Evolutionary conservation across 2,888 invertebrate genomes (phyloP).

Genomic region (Luffia ferchaultella): DNA sequence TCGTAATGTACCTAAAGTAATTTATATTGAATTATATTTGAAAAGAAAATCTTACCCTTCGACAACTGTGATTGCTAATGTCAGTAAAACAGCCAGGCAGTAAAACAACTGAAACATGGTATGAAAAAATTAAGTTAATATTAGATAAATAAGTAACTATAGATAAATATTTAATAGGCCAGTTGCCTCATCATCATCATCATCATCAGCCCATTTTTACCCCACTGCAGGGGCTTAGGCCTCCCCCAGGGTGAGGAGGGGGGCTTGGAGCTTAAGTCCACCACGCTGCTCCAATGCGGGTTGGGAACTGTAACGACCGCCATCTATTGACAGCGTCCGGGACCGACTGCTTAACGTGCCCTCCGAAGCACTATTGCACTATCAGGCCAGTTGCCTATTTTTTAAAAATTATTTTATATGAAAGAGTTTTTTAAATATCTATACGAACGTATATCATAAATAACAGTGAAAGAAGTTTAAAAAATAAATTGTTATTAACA

Average conservation of each 20-base stretch:
- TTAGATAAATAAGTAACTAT: not conserved
- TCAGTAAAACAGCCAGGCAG: conserved; percentile 25
- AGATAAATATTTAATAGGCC: not conserved
- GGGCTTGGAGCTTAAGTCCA: not conserved
- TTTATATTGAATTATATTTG: not conserved
- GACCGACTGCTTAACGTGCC: too few relatives aligned
- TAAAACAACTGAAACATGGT: conserved; percentile 32
- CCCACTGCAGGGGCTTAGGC: too few relatives aligned
- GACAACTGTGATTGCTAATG: conserved; percentile 21
- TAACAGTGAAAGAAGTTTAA: too few relatives aligned
- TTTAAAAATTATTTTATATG: too few relatives aligned
- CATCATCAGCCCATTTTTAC: not conserved
- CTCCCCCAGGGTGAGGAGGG: too few relatives aligned
- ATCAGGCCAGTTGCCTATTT: too few relatives aligned
- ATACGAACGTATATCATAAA: too few relatives aligned
- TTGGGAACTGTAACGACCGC: too few relatives aligned
- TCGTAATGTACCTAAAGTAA: not conserved
- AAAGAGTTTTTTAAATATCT: too few relatives aligned
- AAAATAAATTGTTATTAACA: too few relatives aligned
- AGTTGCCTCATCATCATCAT: not conserved
- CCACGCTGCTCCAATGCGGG: not conserved
- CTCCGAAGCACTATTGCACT: too few relatives aligned
- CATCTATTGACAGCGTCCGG: too few relatives aligned
- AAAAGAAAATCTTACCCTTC: conserved; percentile 30
- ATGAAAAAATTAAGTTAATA: not conserved